Evolutionary conservation across 2,888 invertebrate genomes (phyloP).

Genomic region (Cataglyphis cursor): DNA sequence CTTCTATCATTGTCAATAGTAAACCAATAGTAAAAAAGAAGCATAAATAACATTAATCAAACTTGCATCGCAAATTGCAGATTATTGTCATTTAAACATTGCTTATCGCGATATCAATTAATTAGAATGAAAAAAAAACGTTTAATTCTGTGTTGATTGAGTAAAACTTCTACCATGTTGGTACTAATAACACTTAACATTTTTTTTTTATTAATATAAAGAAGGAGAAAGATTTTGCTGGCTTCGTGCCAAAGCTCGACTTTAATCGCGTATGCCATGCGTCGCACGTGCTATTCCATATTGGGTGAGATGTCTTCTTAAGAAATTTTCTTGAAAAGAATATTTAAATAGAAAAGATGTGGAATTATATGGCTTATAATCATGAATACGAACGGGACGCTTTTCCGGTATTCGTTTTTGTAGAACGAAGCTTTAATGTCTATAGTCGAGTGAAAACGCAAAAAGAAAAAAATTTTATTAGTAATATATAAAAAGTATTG

Average conservation of each 20-base stretch:
- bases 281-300: constrained; percentile 58
- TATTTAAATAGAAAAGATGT: constrained; percentile 67
- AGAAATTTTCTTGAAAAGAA: constrained; percentile 56
- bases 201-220: not conserved
- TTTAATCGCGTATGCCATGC: constrained; percentile 36
- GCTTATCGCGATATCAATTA: not conserved
- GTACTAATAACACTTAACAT: not conserved
- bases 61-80: not conserved
- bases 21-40: not conserved
- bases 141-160: not conserved
- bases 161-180: not conserved
- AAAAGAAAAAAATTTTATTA: constrained; percentile 62
- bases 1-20: not conserved
- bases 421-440: constrained; percentile 54
- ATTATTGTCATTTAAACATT: not conserved
- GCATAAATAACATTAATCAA: not conserved
- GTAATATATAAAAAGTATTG: constrained; percentile 28
- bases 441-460: constrained; percentile 46
- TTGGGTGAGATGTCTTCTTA: constrained; percentile 52
- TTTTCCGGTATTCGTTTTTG: constrained; percentile 58
- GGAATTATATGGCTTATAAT: constrained; percentile 53
- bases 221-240: constrained; percentile 30
- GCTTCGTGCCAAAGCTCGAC: constrained; percentile 39
- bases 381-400: constrained; percentile 60
- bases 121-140: not conserved